phyloP scores from a whole-genome alignment of 2,113 vertebrate genomes.

The Mixornis gularis region DNA sequence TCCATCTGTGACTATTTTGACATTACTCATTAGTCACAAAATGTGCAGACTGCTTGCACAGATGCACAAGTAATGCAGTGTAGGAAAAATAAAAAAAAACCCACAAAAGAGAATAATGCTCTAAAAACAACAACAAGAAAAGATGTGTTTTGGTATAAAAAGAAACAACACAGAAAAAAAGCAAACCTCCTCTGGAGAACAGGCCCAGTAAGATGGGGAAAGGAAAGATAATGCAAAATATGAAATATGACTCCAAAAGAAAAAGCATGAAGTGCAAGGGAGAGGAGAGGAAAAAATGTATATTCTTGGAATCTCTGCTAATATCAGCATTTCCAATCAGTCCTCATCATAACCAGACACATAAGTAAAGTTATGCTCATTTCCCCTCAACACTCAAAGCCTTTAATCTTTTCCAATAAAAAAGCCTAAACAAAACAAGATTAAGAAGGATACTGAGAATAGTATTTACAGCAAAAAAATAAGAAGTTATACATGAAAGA shows the following conservation, averaged over 20 bases:
- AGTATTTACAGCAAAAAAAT: neutral
- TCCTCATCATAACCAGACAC: neutral
- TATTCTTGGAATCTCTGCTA: neutral
- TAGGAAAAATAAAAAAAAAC: neutral
- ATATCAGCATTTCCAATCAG: neutral
- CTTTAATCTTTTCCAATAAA: neutral
- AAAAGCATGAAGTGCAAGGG: neutral
- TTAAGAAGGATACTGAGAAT: neutral
- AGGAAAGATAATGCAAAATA: neutral
- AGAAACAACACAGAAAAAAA: neutral
- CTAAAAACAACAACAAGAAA: neutral
- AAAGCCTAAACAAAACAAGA: neutral
- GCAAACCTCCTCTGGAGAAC: neutral
- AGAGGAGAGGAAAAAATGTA: neutral
- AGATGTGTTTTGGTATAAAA: neutral
- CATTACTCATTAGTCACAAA: conserved; percentile 1
- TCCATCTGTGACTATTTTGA: neutral
- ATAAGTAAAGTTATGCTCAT: neutral
- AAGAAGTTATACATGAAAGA: neutral
- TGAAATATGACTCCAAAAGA: neutral
- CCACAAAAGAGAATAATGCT: neutral
- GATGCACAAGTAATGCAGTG: neutral
- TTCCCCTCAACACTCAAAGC: neutral
- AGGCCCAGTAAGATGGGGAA: neutral
- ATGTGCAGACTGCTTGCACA: neutral